Conservation (phyloP, 2,113 vertebrate genomes). For the Murina feae region DNA sequence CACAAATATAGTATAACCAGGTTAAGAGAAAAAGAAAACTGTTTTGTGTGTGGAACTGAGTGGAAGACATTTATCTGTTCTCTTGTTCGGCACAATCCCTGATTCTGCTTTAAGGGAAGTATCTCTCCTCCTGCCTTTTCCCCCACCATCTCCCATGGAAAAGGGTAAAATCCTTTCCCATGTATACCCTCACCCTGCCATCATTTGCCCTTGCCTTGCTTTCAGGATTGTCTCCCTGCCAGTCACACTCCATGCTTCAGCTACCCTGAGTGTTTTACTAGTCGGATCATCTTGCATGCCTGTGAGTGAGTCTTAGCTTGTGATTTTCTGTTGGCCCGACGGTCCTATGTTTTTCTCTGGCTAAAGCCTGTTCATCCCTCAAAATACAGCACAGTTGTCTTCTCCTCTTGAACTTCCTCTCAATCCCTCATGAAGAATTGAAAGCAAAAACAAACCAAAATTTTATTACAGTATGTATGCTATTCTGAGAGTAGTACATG, state of each 20-base stretch:
- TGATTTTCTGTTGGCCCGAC: neutral
- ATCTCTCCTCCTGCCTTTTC: neutral
- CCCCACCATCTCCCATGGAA: neutral
- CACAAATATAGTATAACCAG: constrained; percentile 23
- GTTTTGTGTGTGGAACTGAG: constrained; percentile 29
- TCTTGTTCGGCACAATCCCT: rapidly evolving
- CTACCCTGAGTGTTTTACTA: neutral
- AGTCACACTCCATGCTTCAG: neutral
- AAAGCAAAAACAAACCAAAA: neutral
- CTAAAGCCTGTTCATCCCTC: neutral
- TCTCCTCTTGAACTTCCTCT: neutral
- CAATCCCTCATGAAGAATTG: neutral
- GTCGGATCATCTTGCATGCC: neutral
- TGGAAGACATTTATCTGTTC: neutral
- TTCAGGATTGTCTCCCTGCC: neutral
- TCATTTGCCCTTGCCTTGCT: neutral
- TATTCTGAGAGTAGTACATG: neutral
- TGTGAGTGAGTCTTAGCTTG: rapidly evolving
- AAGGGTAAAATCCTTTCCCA: neutral
- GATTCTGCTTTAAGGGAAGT: neutral
- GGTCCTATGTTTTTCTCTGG: neutral
- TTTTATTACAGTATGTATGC: neutral
- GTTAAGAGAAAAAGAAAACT: constrained; percentile 53
- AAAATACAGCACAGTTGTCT: neutral
- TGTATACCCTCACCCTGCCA: neutral